Evolutionary conservation across 1,140 invertebrate species (phyloP).

Genomic region (Parasteatoda tepidariorum): DNA sequence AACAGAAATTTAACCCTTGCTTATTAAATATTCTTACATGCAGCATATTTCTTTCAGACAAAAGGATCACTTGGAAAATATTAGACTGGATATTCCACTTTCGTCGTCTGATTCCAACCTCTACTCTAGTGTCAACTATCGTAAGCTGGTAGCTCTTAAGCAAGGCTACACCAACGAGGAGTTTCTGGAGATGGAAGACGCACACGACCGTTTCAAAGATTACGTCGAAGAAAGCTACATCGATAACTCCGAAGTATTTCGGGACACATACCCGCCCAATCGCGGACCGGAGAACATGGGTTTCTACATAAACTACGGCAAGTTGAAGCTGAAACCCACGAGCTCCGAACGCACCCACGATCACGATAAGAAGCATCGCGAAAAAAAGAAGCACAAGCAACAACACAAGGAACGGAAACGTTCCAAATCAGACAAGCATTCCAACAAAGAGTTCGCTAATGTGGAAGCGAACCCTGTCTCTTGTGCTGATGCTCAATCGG

Average conservation of each 20-base stretch:
- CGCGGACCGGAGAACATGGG: conserved; percentile 3
- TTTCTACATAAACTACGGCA: conserved; percentile 16
- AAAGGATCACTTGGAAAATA: no score
- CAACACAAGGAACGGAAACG: no score
- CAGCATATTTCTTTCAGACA: no score
- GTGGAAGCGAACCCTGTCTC: no score
- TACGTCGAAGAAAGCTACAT: conserved; percentile 36
- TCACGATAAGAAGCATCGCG: neutral
- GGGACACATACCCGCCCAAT: neutral
- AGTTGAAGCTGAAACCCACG: conserved; percentile 8
- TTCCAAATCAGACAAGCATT: no score
- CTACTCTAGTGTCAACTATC: neutral
- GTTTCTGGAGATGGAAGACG: neutral
- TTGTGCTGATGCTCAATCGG: no score
- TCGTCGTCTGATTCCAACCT: neutral
- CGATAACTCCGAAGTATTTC: conserved; percentile 15
- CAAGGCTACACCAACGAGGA: neutral
- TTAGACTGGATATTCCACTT: no score
- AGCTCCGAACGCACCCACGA: no score
- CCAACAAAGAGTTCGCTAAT: no score
- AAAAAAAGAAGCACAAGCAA: no score
- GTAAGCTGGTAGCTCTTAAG: neutral
- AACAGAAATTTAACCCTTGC: no score
- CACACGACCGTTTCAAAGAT: neutral
- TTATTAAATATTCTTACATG: no score